Conservation (phyloP, 2,888 invertebrate species). For the Chrysotoxum bicinctum region DNA sequence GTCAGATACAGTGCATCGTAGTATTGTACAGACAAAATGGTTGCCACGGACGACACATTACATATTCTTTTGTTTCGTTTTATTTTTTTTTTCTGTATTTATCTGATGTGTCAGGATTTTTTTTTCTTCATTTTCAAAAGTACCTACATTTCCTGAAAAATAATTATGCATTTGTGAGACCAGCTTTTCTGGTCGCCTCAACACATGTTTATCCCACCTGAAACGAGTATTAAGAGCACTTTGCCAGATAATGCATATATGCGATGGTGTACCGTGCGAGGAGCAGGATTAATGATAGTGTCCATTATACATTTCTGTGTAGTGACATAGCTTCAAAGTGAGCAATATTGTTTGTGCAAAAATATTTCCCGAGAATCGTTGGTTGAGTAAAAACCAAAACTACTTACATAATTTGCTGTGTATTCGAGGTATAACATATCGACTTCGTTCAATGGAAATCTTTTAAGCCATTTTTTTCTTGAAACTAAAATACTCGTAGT, state of each 20-base stretch:
- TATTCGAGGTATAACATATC: too few species aligned
- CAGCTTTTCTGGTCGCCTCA: neutral
- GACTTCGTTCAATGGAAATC: too few species aligned
- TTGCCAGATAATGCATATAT: neutral
- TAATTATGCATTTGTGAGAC: slow-evolving; percentile 19
- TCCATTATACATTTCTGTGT: too few species aligned
- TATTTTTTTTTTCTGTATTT: neutral
- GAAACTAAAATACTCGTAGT: too few species aligned
- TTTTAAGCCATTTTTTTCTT: too few species aligned
- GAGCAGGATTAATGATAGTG: slow-evolving; percentile 13
- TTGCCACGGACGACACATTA: neutral
- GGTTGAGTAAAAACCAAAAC: neutral
- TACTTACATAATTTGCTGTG: too few species aligned
- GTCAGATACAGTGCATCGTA: too few species aligned
- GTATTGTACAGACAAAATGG: neutral
- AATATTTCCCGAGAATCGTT: neutral
- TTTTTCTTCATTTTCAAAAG: neutral
- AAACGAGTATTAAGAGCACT: slow-evolving; percentile 6
- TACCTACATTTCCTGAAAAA: neutral
- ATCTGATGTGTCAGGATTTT: neutral
- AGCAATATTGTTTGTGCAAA: neutral
- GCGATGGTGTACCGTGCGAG: neutral
- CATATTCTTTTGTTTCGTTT: neutral
- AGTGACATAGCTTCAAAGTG: neutral
- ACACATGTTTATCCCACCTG: slow-evolving; percentile 16